A percentile compares a stretch with the other conserved stretches of the same genome.
These are phyloP conservation scores for Chloroceryle aenea DNA, from an alignment of 2,113 vertebrate genomes.

Conservation along the genomic window DNA sequence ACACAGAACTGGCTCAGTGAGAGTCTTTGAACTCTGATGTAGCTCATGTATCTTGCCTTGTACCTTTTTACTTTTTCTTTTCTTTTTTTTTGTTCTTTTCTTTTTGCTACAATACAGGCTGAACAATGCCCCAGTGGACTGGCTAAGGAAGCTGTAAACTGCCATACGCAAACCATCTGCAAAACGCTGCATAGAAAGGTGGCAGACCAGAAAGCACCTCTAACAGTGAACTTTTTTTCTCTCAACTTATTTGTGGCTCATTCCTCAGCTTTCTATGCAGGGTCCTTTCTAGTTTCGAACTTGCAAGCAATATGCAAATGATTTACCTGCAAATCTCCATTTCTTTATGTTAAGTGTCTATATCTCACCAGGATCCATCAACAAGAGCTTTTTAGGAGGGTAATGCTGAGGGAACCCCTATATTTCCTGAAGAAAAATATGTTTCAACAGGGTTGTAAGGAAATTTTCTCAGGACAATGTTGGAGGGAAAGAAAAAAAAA, in stretches of 20 bases:
- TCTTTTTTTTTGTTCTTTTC: background rate
- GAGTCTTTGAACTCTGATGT: background rate
- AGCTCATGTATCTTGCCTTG: background rate
- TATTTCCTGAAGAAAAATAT: background rate
- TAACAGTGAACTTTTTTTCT: background rate
- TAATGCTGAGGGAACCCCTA: accelerated
- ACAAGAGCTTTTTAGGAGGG: background rate
- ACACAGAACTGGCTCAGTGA: background rate
- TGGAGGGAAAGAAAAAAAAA: background rate
- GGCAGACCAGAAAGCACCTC: background rate
- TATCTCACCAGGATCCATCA: background rate
- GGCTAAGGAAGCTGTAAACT: background rate
- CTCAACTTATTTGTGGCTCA: background rate
- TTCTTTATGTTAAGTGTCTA: background rate
- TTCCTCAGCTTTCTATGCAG: background rate
- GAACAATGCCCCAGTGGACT: background rate
- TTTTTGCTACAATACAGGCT: background rate
- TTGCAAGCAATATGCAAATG: accelerated
- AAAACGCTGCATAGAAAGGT: background rate
- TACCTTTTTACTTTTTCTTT: no score
- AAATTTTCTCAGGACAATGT: background rate
- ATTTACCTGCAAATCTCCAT: background rate
- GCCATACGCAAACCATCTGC: background rate
- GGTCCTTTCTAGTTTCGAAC: background rate
- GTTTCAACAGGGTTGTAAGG: background rate